These are phyloP conservation scores for Sebastes itinus DNA, from an alignment of 2,797 vertebrate species.

Conservation along the genomic window DNA sequence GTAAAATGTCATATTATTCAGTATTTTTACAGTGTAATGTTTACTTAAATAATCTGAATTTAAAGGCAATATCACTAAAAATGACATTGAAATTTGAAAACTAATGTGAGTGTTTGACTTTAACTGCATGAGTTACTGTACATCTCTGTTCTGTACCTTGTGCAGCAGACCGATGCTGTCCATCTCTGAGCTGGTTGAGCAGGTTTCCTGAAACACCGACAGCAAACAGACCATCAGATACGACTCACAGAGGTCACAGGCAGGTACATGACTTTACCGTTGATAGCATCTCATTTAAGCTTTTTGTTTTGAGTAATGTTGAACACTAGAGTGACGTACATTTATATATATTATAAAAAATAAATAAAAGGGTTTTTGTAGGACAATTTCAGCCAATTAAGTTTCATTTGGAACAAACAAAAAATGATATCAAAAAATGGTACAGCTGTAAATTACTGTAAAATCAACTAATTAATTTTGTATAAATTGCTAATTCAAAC, in stretches of 20 bases:
- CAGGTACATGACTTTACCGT: too few species aligned
- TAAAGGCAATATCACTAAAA: not conserved
- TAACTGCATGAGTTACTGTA: not conserved
- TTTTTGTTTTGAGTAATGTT: not conserved
- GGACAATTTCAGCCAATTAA: too few species aligned
- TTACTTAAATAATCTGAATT: not conserved
- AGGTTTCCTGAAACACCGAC: conserved; percentile 50
- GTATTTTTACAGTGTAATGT: not conserved
- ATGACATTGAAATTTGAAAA: not conserved
- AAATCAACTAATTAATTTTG: too few species aligned
- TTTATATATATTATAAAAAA: not conserved
- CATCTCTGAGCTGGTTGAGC: conserved; percentile 20
- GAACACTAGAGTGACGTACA: not conserved
- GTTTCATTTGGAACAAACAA: too few species aligned
- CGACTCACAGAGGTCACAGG: not conserved
- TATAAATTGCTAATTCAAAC: not conserved
- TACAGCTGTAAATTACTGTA: too few species aligned
- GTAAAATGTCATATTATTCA: not conserved
- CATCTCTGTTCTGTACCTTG: conserved; percentile 34
- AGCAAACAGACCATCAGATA: not conserved
- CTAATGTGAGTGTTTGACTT: not conserved
- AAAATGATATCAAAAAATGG: too few species aligned
- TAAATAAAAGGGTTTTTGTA: not conserved
- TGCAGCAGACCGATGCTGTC: conserved; percentile 23
- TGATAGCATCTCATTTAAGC: not conserved